Percentiles rank a stretch among this genome's conserved stretches.
Evolutionary conservation across 2,113 vertebrate species (phyloP).

Genomic region (Tapirus terrestris): DNA sequence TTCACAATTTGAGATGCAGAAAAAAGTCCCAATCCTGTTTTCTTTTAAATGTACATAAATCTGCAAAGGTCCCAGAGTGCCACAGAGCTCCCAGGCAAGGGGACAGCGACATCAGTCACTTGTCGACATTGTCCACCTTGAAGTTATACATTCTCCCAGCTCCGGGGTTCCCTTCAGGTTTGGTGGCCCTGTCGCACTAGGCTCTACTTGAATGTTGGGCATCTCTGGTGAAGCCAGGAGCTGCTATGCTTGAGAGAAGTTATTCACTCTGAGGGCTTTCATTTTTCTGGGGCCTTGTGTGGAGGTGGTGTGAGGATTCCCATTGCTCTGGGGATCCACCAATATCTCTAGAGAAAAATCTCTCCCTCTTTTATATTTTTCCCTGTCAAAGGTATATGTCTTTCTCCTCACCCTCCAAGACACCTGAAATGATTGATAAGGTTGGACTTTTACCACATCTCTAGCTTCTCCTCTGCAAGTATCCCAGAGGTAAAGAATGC

Average conservation of each 20-base stretch:
- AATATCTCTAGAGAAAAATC: background rate
- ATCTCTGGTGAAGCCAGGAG: background rate
- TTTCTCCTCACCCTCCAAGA: background rate
- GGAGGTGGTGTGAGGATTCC: background rate
- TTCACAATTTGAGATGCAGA: background rate
- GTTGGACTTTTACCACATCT: background rate
- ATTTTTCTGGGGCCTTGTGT: background rate
- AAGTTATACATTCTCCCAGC: background rate
- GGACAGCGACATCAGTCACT: background rate
- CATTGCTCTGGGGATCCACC: background rate
- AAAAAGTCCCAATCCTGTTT: background rate
- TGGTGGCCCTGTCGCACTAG: background rate
- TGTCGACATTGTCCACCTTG: background rate
- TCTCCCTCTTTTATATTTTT: background rate
- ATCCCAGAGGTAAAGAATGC: background rate
- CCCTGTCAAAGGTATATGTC: background rate
- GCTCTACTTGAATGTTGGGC: background rate
- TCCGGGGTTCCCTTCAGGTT: background rate
- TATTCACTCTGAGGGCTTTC: background rate
- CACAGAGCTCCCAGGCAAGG: background rate
- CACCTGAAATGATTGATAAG: background rate
- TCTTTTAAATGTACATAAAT: background rate
- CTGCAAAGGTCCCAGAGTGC: background rate
- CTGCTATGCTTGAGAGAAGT: background rate
- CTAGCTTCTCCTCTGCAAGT: background rate